Evolutionary conservation across 2,888 invertebrate genomes (phyloP).

Genomic region (Brachylomia viminalis): DNA sequence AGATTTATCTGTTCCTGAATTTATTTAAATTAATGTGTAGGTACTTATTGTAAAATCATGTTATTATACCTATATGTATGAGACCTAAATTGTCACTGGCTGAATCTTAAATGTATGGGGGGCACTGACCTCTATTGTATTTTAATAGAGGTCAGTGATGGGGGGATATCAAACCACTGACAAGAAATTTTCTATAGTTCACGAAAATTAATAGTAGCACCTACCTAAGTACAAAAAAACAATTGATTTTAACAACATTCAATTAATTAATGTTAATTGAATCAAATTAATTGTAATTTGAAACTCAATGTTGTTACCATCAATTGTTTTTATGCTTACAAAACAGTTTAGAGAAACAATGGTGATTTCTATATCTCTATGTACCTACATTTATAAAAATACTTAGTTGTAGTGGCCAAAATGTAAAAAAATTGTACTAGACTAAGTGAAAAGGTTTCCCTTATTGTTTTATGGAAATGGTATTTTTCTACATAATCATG

Average conservation of each 20-base stretch:
- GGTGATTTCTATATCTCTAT: slow-evolving; percentile 11
- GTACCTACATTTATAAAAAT: too few relatives aligned
- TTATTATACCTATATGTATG: too few relatives aligned
- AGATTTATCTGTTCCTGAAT: neutral
- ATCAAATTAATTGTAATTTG: slow-evolving; percentile 35
- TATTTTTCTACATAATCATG: too few relatives aligned
- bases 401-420: slow-evolving; percentile 15
- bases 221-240: neutral
- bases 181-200: neutral
- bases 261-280: slow-evolving; percentile 34
- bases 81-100: neutral
- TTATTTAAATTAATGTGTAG: neutral
- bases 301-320: neutral
- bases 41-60: slow-evolving; percentile 1
- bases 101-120: neutral
- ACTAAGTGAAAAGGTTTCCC: slow-evolving; percentile 9
- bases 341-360: neutral
- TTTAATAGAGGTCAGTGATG: too few relatives aligned
- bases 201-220: neutral
- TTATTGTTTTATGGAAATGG: slow-evolving; percentile 19
- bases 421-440: slow-evolving; percentile 12
- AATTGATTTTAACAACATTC: slow-evolving; percentile 20
- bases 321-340: slow-evolving; percentile 14
- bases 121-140: too few relatives aligned
- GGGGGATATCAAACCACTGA: neutral